phyloP scores from a whole-genome alignment of 2,113 vertebrate genomes.

The Laticauda laticaudata region DNA sequence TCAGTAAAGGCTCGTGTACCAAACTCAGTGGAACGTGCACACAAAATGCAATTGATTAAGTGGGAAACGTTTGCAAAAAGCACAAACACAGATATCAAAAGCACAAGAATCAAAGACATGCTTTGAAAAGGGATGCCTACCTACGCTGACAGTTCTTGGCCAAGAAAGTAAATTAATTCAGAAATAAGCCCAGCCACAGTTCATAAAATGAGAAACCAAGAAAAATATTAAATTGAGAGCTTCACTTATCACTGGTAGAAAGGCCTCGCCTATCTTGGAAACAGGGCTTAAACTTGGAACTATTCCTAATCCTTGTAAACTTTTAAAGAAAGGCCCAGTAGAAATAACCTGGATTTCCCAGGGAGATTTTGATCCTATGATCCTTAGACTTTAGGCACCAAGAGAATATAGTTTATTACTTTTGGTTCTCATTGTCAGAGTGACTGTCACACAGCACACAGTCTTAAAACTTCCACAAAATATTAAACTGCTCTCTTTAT shows the following conservation, averaged over 20 bases:
- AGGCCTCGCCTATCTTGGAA: background rate
- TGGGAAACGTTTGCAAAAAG: background rate
- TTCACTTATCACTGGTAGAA: background rate
- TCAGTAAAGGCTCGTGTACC: background rate
- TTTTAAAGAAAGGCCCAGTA: background rate
- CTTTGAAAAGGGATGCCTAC: background rate
- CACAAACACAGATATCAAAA: background rate
- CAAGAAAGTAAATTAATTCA: background rate
- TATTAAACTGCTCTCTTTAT: constrained; percentile 25
- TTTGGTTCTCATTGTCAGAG: background rate
- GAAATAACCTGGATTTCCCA: background rate
- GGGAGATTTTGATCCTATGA: background rate
- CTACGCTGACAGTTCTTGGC: background rate
- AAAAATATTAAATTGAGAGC: background rate
- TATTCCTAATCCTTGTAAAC: background rate
- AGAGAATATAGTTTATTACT: constrained; percentile 6
- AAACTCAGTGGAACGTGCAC: background rate
- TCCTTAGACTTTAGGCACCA: background rate
- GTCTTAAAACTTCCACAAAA: constrained; percentile 3
- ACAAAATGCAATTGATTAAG: background rate
- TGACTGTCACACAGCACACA: background rate
- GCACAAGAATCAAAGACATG: background rate
- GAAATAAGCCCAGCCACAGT: background rate
- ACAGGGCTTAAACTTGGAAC: background rate
- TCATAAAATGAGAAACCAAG: background rate